Base-by-base conservation (phyloP, 2,113 vertebrate species). In the Monopterus albus region DNA sequence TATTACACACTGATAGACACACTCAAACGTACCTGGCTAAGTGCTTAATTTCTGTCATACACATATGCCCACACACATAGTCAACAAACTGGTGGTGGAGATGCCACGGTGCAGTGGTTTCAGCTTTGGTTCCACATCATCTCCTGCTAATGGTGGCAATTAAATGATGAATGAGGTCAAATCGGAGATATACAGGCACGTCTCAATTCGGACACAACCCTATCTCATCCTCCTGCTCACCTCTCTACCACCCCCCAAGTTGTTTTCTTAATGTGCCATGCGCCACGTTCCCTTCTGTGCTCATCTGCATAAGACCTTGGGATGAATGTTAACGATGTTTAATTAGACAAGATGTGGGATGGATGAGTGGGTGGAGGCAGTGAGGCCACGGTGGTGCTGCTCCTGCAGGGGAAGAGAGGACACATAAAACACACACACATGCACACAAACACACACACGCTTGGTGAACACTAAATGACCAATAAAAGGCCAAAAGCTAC, bases 231-330 rank as follows among this genome's bases (percentile, higher is more conserved):
- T 73, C n/a, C 59, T 5, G 78, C 78, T 78, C 87, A 85, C 83
- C 84, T 81, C 83, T 67, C 69, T 78, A 63, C 82, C 85, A 72
- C 80, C 87, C 86, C 83, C 78, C 82, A 75, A 90, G 88, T 93
- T 93, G 88, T 92, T 92, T 93, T 93, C 89, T 91, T 92, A 92
- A 91, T 92, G 87, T 84, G 91, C 88, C 85, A 76, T 89, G 89
- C 91, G 92, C 89, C 89, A 88, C 82, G 78, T 88, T 92, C 90
- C 89, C 87, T n/a, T 91, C 89, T 83, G 84, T 79, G 86, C 92
- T 93, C 91, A 94, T 94, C 91, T 93, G 92, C 92, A 92, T 93
- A 94, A 92, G 93, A 94, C 93, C 93, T 94, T 93, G 93, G 91
- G 89, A 92, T 92, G 91, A 92, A 93, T 93, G 93, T 93, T 94